phyloP scores from a whole-genome alignment of 2,797 vertebrate species.

The Harpagifer antarcticus region DNA sequence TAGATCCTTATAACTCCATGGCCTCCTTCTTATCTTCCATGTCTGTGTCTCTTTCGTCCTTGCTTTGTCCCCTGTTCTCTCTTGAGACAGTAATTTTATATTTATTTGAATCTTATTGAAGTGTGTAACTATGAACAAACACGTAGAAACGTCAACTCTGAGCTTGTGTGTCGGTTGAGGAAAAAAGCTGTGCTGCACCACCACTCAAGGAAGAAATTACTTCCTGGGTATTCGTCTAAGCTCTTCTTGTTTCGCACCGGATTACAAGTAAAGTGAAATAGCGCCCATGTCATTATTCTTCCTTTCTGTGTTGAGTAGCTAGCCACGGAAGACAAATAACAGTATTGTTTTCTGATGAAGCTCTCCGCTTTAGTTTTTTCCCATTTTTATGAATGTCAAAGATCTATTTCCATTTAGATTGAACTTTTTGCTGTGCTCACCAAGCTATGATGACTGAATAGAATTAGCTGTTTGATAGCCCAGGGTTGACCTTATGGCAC shows the following conservation, averaged over 20 bases:
- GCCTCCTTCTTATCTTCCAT: constrained; percentile 35
- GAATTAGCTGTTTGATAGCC: constrained; percentile 38
- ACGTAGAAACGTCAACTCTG: background rate
- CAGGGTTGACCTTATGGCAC: constrained; percentile 32
- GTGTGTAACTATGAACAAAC: constrained; percentile 17
- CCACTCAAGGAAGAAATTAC: constrained; percentile 48
- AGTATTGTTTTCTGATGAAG: constrained; percentile 28
- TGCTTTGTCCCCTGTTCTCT: constrained; percentile 15
- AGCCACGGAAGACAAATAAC: constrained; percentile 6
- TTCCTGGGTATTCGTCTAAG: constrained; percentile 44
- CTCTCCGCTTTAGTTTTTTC: constrained; percentile 36
- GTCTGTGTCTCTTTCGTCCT: constrained; percentile 22
- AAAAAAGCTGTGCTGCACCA: constrained; percentile 15
- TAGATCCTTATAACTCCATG: constrained; percentile 7
- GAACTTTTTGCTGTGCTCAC: constrained; percentile 43
- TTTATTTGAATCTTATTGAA: constrained; percentile 17
- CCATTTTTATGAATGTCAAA: constrained; percentile 64
- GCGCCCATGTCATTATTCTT: constrained; percentile 53
- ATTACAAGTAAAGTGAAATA: constrained; percentile 58
- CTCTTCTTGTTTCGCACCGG: constrained; percentile 31
- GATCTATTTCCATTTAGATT: constrained; percentile 69
- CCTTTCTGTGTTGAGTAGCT: constrained; percentile 26
- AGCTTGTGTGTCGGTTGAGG: constrained; percentile 21
- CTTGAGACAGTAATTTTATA: background rate
- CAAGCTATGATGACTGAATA: constrained; percentile 23